Base-by-base conservation (phyloP, 1,140 invertebrate genomes). In the Platorchestia sp. region DNA sequence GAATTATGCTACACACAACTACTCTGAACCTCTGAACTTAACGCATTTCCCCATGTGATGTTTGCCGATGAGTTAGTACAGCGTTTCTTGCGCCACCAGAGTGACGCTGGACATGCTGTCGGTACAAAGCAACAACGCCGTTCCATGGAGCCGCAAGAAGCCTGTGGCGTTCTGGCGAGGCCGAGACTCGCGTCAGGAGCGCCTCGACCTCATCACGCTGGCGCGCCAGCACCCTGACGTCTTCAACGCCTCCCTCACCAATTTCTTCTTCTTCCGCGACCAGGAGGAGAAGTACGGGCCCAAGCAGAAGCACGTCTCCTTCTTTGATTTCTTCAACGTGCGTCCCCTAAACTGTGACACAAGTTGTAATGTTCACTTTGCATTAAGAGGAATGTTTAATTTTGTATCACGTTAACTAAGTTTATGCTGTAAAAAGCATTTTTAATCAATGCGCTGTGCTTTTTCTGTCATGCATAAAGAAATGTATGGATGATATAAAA, bases 251-350 rank as follows among this genome's bases (percentile, higher is more conserved):
- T 99, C 99, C 0, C 97, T 99, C 10, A 99, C 99, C 6, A 99
- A 99, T 97, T 99, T 99, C 97, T 99, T 99, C 97, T 99, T 99
- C 97, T 99, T 99, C 97, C 98, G 98, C 95, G 98, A 99, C 97
- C 98, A 99, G 97, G 98, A 99, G 97, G 97, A 98, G 95, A 98
- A 98, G 97, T 99, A 99, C 98, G 99, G 99, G 44, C 98, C 99
- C 44, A 98, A 98, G 97, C 97, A 98, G 95, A 98, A 98, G 86
- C 98, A 99, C 97, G 98, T 99, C 96, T 99, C 99, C 36, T 99
- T 99, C 97, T 99, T 99, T 97, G 98, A 99, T 96, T 99, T 99
- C 97, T 99, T 99, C 97, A 98, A 99, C 98, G 99, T 99, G 27
- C 59, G 59, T 75, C 27, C 27, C 14, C 59, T 75, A 10, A 75